Base-by-base conservation (phyloP, 2,113 vertebrate species). In the Machaerirhynchus nigripectus region DNA sequence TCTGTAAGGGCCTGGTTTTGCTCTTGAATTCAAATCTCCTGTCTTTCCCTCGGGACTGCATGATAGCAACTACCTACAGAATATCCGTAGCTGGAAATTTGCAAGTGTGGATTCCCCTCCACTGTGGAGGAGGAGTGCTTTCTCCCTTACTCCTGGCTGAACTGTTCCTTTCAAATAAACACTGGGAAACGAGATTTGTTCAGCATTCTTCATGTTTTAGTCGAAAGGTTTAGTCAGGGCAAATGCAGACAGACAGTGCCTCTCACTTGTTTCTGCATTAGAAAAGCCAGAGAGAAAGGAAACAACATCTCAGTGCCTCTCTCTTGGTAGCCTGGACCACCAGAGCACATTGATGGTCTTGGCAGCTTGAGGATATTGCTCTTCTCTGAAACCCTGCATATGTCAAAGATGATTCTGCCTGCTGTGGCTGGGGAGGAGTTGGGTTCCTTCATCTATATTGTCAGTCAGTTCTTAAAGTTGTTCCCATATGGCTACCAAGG, bases 301-400 rank as follows among this genome's bases (percentile, higher is more conserved):
- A 49, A 21, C 3, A 20, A 0, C 18, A 9, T 47, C 57, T 39
- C 23, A 3, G 37, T 52, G 46, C 6, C 18, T 16, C 26, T 30
- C 10, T 22, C 2, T 10, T 64, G 53, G 20, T 19, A 40, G 49
- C 52, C 68, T 33, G 31, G 68, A 35, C 13, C 27, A 20, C 24
- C 23, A 11, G 30, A 52, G 33, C 53, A 37, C 39, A 2, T 2
- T 21, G 33, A 5, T 30, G 7, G 26, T 40, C 75, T 44, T 47
- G 52, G 63, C 42, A 78, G 2, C 28, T 7, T 59, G 57, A 69
- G 40, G 40, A 42, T 53, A 15, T 13, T 79, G 22, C 17, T 81
- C 10, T 23, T 84, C 27, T 52, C 49, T 50, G 37, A 74, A 44
- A 21, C 3, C 30, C 10, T 0, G 0, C 18, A 0, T 63, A 13